Evolutionary conservation across 2,888 invertebrate species (phyloP).

Genomic region (Auanema sp.): DNA sequence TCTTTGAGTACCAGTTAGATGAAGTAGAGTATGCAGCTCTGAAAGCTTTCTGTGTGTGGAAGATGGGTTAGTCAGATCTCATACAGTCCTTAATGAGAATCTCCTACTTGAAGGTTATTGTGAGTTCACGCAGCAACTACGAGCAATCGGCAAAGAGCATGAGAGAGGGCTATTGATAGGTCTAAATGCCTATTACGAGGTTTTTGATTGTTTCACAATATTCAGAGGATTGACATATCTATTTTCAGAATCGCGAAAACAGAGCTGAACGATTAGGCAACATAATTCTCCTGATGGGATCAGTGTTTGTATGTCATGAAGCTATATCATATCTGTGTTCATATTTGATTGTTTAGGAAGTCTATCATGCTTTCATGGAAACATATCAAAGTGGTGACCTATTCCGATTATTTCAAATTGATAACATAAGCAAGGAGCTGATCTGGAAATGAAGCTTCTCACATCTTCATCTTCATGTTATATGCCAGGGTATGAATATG

Average conservation of each 20-base stretch:
- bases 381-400: slow-evolving; percentile 31
- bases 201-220: not conserved
- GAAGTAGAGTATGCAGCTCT: slow-evolving; percentile 42
- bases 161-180: slow-evolving; percentile 28
- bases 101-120: slow-evolving; percentile 31
- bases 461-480: slow-evolving; percentile 20
- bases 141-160: slow-evolving; percentile 32
- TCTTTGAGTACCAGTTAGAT: slow-evolving; percentile 25
- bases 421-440: slow-evolving; percentile 20
- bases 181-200: slow-evolving; percentile 31
- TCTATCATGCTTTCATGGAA: slow-evolving; percentile 32
- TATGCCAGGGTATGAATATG: not conserved
- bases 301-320: slow-evolving; percentile 36
- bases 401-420: slow-evolving; percentile 28
- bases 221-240: not conserved
- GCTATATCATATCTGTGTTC: too few relatives aligned
- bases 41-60: slow-evolving; percentile 43
- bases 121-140: slow-evolving; percentile 32
- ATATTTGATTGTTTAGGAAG: slow-evolving; percentile 22
- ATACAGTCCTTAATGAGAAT: not conserved
- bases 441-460: not conserved
- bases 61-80: slow-evolving; percentile 30
- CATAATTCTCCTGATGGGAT: slow-evolving; percentile 35
- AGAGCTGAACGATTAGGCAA: slow-evolving; percentile 30
- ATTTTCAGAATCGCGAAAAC: slow-evolving; percentile 13